phyloP scores from a whole-genome alignment of 2,113 vertebrate genomes.

The Ictalurus punctatus region DNA sequence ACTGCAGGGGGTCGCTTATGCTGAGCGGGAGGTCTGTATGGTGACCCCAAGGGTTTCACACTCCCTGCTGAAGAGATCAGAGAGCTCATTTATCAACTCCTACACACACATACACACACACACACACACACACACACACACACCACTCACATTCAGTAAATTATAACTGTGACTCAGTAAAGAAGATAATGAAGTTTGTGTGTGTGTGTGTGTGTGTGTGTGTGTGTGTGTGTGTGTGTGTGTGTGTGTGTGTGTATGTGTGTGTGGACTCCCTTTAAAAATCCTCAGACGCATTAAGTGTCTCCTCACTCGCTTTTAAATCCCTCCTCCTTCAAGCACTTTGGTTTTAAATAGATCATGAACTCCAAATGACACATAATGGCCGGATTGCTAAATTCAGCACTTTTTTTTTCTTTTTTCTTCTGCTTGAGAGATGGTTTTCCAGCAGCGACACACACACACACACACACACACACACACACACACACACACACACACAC shows the following conservation, averaged over 20 bases:
- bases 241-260: too few species aligned
- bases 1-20: neutral
- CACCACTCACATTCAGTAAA: neutral
- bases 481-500: conserved; percentile 13
- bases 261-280: neutral
- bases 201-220: neutral
- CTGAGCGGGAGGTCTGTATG: neutral
- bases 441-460: neutral
- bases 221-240: conserved; percentile 11
- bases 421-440: neutral
- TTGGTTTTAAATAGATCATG: conserved; percentile 17
- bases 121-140: neutral
- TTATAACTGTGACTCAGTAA: neutral
- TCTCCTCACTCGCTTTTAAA: neutral
- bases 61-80: conserved; percentile 13
- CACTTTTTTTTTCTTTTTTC: neutral
- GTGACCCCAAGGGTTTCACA: conserved; percentile 3
- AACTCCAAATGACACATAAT: conserved; percentile 27
- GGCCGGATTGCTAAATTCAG: neutral
- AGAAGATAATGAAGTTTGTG: neutral
- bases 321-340: conserved; percentile 1
- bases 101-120: neutral
- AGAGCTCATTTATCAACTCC: conserved; percentile 11
- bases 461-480: conserved; percentile 3
- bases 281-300: neutral